Evolutionary conservation across 2,888 invertebrate species (phyloP).

Genomic region (Crossocerus cetratus): DNA sequence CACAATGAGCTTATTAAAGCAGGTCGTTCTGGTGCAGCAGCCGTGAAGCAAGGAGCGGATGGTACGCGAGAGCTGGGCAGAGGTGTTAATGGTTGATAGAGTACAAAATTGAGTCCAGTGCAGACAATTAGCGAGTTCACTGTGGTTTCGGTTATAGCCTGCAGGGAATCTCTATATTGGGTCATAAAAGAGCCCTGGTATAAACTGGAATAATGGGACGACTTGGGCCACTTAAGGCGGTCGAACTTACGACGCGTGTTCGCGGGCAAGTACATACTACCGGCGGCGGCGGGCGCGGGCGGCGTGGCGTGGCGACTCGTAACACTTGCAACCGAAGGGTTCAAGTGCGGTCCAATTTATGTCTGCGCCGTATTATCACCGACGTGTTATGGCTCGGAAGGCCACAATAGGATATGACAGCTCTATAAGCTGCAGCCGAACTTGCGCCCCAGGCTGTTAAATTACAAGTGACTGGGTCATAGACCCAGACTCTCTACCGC

Average conservation of each 20-base stretch:
- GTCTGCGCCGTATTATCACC: conserved; percentile 50
- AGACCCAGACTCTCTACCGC: neutral
- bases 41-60: neutral
- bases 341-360: conserved; percentile 59
- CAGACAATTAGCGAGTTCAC: conserved; percentile 64
- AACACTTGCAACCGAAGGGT: conserved; percentile 60
- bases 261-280: conserved; percentile 36
- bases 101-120: conserved; percentile 58
- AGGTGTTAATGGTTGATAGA: conserved; percentile 16
- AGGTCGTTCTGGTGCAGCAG: too few species aligned
- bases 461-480: conserved; percentile 33
- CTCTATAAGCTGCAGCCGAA: conserved; percentile 44
- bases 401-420: conserved; percentile 40
- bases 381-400: conserved; percentile 43
- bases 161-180: conserved; percentile 62
- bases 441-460: conserved; percentile 24
- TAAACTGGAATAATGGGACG: conserved; percentile 66
- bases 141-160: conserved; percentile 60
- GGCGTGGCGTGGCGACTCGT: conserved; percentile 38
- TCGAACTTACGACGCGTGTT: conserved; percentile 58
- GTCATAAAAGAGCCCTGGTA: conserved; percentile 61
- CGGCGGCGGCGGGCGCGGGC: too few species aligned
- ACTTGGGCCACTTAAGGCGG: conserved; percentile 64
- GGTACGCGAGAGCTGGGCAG: conserved; percentile 14
- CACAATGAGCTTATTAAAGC: too few species aligned